Percentiles rank a stretch among this genome's conserved stretches.
These are phyloP conservation scores for Liparis tanakae DNA, from an alignment of 2,797 vertebrate genomes.

Conservation along the genomic window DNA sequence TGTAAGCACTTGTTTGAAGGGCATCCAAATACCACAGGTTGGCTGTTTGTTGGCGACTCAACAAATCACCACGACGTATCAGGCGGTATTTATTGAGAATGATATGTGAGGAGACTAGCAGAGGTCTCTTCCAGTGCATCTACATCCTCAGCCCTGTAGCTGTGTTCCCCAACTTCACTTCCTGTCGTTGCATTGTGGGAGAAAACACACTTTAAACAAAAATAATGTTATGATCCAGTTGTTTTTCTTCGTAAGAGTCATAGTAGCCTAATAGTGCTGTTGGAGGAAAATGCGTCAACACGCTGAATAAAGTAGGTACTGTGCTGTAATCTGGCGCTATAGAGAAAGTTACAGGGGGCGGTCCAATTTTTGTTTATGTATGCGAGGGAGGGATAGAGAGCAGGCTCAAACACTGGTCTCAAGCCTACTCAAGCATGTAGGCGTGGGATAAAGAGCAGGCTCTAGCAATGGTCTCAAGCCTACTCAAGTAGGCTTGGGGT, in stretches of 20 bases:
- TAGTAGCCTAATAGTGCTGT: not conserved
- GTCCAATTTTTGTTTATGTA: too few species aligned
- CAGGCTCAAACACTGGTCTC: too few species aligned
- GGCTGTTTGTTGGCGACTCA: not conserved
- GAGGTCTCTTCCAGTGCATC: not conserved
- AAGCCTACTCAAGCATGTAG: too few species aligned
- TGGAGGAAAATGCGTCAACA: not conserved
- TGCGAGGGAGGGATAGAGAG: too few species aligned
- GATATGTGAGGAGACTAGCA: not conserved
- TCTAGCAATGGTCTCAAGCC: too few species aligned
- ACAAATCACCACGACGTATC: not conserved
- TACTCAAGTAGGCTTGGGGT: too few species aligned
- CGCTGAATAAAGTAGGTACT: not conserved
- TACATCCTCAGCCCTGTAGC: not conserved
- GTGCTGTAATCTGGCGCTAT: too few species aligned
- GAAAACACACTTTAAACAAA: not conserved
- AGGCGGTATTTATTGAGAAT: not conserved
- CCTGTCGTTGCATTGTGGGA: not conserved
- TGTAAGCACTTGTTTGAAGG: not conserved
- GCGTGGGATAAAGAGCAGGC: too few species aligned
- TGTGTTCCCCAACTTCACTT: conserved; percentile 1
- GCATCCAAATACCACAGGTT: not conserved
- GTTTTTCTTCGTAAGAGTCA: too few species aligned
- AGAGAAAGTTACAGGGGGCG: too few species aligned
- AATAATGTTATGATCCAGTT: too few species aligned